Evolutionary conservation across 35 echinoderm and acorn worm genomes (phyloP), one percentile per base, ranked within the genome.

Genomic region (Anneissia japonica): DNA sequence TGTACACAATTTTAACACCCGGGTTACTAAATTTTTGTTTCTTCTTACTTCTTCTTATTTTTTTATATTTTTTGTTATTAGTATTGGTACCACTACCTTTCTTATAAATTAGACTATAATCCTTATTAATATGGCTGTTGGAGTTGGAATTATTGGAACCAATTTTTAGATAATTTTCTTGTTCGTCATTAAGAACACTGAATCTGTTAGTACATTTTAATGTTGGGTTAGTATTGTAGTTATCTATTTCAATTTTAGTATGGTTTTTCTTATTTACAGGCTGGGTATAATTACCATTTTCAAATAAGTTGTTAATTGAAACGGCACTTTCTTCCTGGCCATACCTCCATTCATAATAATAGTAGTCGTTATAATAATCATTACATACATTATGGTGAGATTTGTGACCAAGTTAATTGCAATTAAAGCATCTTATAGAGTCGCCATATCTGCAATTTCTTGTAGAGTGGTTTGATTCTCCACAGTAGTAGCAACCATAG

Each of bases 401-500:
- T 39, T 81, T 81, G 31, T 81, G 79, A 0, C 79, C 79, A 4
- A 3, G 40, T 30, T 37, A 0, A 38, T 41, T 41, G 23, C 34
- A 81, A 10, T 3, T 30, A 40, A 38, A 81, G 40, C 79, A 81
- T 39, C 40, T 37, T 4, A 81, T 39, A 39, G 79, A 10, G 21
- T 81, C 40, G 3, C 33, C 37, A 30, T 38, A 26, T 39, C 37
- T 81, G 40, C 79, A 81, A 37, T 81, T 39, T 40, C 31, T 38
- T 12, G n/a, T 39, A 28, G 36, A 28, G 23, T 81, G 79, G 37
- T 81, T 81, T 19, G 12, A 3, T 41, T 81, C 79, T 3, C 79
- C 79, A 40, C 79, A 81, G 23, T 39, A 81, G 37, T 38, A 81
- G 37, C 79, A 81, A 26, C 79, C 79, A 32, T 41, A 41, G 13